Evolutionary conservation across 2,797 vertebrate genomes (phyloP), one percentile per base, ranked within the genome.

Genomic region (Hipposideros larvatus): DNA sequence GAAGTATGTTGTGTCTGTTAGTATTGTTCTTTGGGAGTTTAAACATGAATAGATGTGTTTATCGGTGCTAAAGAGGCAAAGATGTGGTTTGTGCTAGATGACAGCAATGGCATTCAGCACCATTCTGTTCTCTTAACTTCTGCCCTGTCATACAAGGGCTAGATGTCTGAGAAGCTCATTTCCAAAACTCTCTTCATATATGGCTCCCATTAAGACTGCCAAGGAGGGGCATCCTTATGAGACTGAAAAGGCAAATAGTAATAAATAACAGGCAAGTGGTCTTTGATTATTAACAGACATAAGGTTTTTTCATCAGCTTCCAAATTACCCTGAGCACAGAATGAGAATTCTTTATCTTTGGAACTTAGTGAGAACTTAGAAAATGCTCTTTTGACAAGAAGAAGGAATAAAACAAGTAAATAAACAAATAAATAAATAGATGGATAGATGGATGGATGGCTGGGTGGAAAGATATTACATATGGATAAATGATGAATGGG

Each of bases 31-130:
- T 31, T 86, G 59, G 24, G 31, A 9, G 1, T 63, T 48, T 59
- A 59, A 71, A 89, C 18, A 13, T 0, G 22, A 68, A 18, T 1
- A 31, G 18, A 9, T 59, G 18, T 84, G 19, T 85, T 84, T 31
- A 24, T 46, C 0, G 15, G 28, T 71, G 16, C n/a, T 34, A 0
- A 66, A 11, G n/a, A 28, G 3, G 7, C 15, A 66, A 22, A 70
- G 5, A 4, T 0, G 0, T 34, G 7, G 2, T 31, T 53, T 31
- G 19, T 85, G 21, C 43, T 63, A 14, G 28, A 16, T 10, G 7
- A 2, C n/a, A 22, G 26, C 11, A 0, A 0, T 6, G 7, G 9
- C 5, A 16, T 21, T 96, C 22, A 11, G 4, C 1, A 11, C 34
- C 4, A 4, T 11, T 4, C 13, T 57, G 4, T 46, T 13, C 34